phyloP scores from a whole-genome alignment of 2,888 invertebrate genomes.

The Latrodectus hesperus region DNA sequence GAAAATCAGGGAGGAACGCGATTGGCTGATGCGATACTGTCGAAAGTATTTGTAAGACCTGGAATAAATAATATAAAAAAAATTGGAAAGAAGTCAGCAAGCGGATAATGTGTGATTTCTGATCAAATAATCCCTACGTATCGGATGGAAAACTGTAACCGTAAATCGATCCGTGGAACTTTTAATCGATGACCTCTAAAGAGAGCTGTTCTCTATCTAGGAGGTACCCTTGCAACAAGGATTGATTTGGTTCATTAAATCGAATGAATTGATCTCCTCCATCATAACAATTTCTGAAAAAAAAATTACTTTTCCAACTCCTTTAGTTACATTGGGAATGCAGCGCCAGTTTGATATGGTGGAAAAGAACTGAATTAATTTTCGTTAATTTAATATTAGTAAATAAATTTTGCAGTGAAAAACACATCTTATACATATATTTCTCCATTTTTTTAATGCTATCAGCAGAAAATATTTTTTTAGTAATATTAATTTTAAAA shows the following conservation, averaged over 20 bases:
- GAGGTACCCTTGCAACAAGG: slow-evolving; percentile 26
- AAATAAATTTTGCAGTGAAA: no score
- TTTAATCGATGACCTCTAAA: slow-evolving; percentile 55
- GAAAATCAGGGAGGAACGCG: neutral
- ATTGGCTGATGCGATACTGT: neutral
- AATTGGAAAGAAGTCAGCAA: neutral
- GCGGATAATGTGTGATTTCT: neutral
- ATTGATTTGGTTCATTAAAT: slow-evolving; percentile 54
- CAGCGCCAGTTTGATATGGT: no score
- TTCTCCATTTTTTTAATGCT: no score
- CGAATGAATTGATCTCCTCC: slow-evolving; percentile 3
- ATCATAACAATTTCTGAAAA: neutral
- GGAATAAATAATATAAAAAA: neutral
- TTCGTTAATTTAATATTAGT: no score
- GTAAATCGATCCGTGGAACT: slow-evolving; percentile 24
- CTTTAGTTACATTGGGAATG: no score
- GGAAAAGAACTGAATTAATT: no score
- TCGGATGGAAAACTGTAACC: slow-evolving; percentile 26
- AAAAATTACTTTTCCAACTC: neutral
- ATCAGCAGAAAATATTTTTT: no score
- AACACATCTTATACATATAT: no score
- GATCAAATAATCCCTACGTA: slow-evolving; percentile 6
- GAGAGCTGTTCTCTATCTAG: slow-evolving; percentile 16
- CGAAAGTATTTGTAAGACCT: neutral
- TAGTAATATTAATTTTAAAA: no score